These are phyloP conservation scores for Eilema caniola DNA, from an alignment of 2,888 invertebrate genomes.

Conservation along the genomic window DNA sequence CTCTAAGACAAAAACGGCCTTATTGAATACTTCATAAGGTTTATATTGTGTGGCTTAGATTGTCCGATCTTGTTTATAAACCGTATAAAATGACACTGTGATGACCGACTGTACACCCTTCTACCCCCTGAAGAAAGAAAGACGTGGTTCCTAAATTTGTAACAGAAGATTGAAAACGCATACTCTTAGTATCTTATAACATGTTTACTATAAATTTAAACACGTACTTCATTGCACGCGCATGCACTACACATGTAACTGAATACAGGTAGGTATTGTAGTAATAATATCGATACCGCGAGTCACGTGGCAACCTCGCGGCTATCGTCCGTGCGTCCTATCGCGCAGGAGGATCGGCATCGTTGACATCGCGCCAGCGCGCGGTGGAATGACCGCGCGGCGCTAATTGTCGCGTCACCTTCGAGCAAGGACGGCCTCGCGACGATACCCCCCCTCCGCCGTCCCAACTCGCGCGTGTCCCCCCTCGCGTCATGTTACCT, in stretches of 20 bases:
- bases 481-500: conserved; percentile 71
- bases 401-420: conserved; percentile 85
- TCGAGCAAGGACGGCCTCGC: conserved; percentile 78
- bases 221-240: neutral
- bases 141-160: too few relatives aligned
- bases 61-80: too few relatives aligned
- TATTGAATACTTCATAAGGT: too few relatives aligned
- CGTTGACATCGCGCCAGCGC: conserved; percentile 83
- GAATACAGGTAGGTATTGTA: conserved; percentile 21
- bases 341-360: conserved; percentile 81
- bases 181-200: too few relatives aligned
- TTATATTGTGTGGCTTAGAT: too few relatives aligned
- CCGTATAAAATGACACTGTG: too few relatives aligned
- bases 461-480: conserved; percentile 38
- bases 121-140: too few relatives aligned
- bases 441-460: conserved; percentile 54
- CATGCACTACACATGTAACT: conserved; percentile 4
- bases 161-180: too few relatives aligned
- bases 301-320: conserved; percentile 51
- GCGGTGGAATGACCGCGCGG: conserved; percentile 81
- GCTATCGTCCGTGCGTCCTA: conserved; percentile 61
- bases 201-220: neutral
- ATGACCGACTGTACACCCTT: too few relatives aligned
- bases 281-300: conserved; percentile 43
- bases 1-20: too few relatives aligned